Base-by-base conservation (phyloP, 1,140 invertebrate species). In the Diuraphis noxia region DNA sequence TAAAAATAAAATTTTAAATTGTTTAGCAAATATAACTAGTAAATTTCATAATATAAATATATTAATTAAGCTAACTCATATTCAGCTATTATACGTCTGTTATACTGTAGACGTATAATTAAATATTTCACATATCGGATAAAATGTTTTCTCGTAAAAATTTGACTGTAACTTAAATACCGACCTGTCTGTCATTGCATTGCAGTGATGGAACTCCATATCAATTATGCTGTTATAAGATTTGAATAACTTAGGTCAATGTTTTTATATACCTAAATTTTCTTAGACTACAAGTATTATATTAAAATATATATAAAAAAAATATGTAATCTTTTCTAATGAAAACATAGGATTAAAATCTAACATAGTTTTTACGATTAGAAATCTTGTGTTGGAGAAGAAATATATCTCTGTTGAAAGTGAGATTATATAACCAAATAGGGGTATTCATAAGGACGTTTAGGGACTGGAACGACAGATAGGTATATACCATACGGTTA, bases 391-490 rank as follows among this genome's bases (percentile, higher is more conserved):
- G 19, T 84, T 82, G 19, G 6, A 84, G 21, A n/a, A n/a, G 10
- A 43, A 52, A 34, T 86, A 49, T 49, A 86, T 86, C 84, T 86
- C n/a, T n/a, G 49, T 85, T 85, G 43, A 34, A 49, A 46, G n/a
- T 85, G 34, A 49, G 21, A 85, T 34, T 86, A 49, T 43, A 34
- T 86, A 49, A 72, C 10, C 38, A 63, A 63, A 88, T 63, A 19
- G 56, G 5, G 36, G 25, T 56, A 41, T 38, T 56, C 86, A 63
- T 38, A 40, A 25, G 85, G 49, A 38, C 25, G 43, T 86, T 86
- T 36, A 36, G 84, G 34, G 46, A 52, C 23, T 86, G 85, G 36
- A 52, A 13, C 36, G 13, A 56, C 23, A 25, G 36, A 56, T 38
- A 25, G 52, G 49, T 63, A 41, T 63, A 88, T 63, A 72, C 10